Conservation (phyloP, 2,888 invertebrate species). For the Thymelicus sylvestris region DNA sequence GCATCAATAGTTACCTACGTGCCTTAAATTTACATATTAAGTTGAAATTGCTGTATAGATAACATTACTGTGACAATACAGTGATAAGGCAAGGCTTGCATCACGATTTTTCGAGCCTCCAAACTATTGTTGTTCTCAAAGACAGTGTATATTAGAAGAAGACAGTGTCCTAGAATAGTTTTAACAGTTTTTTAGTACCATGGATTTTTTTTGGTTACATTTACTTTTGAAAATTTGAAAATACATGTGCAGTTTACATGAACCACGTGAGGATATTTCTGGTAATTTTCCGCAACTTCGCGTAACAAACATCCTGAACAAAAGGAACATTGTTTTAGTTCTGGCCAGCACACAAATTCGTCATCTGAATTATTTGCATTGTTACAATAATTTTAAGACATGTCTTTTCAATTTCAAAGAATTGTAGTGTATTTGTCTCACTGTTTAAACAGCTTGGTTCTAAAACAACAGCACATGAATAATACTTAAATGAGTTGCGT, state of each 20-base stretch:
- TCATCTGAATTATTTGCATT: constrained; percentile 39
- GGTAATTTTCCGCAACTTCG: constrained; percentile 10
- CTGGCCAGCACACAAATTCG: constrained; percentile 22
- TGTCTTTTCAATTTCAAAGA: constrained; percentile 46
- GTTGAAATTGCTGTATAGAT: not conserved
- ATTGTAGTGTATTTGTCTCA: constrained; percentile 58
- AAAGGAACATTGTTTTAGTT: constrained; percentile 24
- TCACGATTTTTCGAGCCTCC: not conserved
- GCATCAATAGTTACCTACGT: not conserved
- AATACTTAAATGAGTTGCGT: constrained; percentile 64
- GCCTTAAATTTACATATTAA: not conserved
- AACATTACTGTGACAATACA: not conserved
- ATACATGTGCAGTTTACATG: not conserved
- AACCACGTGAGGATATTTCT: not conserved
- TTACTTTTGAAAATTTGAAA: too few relatives aligned
- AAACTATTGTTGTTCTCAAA: not conserved
- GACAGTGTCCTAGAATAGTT: too few relatives aligned
- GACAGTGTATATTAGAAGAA: too few relatives aligned
- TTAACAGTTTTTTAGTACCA: too few relatives aligned
- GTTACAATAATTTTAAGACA: constrained; percentile 42
- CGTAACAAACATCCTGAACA: constrained; percentile 7
- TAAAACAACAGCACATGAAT: constrained; percentile 57
- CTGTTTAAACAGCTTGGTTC: constrained; percentile 67
- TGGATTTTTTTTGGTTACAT: too few relatives aligned
- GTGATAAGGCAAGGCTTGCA: not conserved